phyloP scores from a whole-genome alignment of 2,113 vertebrate species.

The Antennarius striatus region DNA sequence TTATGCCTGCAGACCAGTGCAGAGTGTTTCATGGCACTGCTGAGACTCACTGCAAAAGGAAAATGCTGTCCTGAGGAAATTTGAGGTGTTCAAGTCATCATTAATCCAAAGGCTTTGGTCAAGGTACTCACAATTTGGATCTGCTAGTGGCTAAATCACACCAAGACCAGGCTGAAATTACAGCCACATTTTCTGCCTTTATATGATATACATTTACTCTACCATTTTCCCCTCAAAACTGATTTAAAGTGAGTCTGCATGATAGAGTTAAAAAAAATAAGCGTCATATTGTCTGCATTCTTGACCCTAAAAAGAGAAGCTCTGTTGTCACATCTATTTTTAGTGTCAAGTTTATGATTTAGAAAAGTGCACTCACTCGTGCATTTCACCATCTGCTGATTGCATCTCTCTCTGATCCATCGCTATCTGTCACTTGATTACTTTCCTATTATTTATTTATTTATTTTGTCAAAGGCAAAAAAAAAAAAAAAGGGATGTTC shows the following conservation, averaged over 20 bases:
- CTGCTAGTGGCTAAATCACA: conserved; percentile 3
- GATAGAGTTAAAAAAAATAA: no score
- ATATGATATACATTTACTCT: no score
- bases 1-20: conserved; percentile 32
- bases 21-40: conserved; percentile 19
- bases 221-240: no score
- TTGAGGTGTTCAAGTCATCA: conserved; percentile 32
- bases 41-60: conserved; percentile 36
- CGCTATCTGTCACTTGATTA: background rate
- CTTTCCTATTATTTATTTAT: background rate
- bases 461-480: background rate
- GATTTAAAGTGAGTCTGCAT: no score
- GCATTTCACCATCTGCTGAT: conserved; percentile 48
- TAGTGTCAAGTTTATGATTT: conserved; percentile 42
- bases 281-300: background rate
- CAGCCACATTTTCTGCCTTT: no score
- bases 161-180: no score
- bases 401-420: conserved; percentile 50
- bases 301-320: conserved; percentile 1
- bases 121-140: conserved; percentile 8
- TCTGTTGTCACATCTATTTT: conserved; percentile 48
- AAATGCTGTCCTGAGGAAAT: conserved; percentile 39
- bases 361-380: conserved; percentile 57
- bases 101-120: conserved; percentile 36
- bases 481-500: conserved; percentile 13